These are phyloP conservation scores for Drosophila tani DNA, from an alignment of 1,140 invertebrate species.

Conservation along the genomic window DNA sequence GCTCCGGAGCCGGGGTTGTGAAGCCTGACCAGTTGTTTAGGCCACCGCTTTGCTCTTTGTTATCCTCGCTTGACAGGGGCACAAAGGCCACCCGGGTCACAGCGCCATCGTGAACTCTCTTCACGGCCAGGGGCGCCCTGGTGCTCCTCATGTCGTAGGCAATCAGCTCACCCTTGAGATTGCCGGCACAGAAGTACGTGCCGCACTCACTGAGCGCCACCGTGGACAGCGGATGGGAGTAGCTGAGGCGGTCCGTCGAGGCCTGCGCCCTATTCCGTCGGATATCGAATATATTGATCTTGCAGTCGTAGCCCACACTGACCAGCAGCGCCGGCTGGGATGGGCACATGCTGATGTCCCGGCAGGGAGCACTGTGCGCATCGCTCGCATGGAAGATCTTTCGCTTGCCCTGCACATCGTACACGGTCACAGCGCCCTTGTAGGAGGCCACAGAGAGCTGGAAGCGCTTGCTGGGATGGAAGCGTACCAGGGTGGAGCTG, in stretches of 20 bases:
- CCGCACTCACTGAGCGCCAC: constrained; percentile 77
- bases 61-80: constrained; percentile 56
- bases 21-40: constrained; percentile 43
- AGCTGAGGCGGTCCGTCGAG: constrained; percentile 47
- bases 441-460: constrained; percentile 72
- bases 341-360: constrained; percentile 74
- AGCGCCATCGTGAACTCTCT: constrained; percentile 62
- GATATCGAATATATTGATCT: constrained; percentile 81
- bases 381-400: constrained; percentile 65
- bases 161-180: constrained; percentile 82
- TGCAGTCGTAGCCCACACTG: constrained; percentile 81
- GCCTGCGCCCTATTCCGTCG: constrained; percentile 63
- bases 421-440: constrained; percentile 71
- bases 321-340: constrained; percentile 67
- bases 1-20: constrained; percentile 25
- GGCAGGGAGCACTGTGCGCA: constrained; percentile 76
- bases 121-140: constrained; percentile 59
- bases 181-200: constrained; percentile 77
- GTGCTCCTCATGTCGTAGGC: constrained; percentile 77
- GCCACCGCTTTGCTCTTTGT: constrained; percentile 52
- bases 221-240: constrained; percentile 71
- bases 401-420: constrained; percentile 74
- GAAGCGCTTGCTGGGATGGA: constrained; percentile 79
- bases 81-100: constrained; percentile 78
- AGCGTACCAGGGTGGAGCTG: constrained; percentile 78